Evolutionary conservation across 2,888 invertebrate species (phyloP).

Genomic region (Stegophylla sp.): DNA sequence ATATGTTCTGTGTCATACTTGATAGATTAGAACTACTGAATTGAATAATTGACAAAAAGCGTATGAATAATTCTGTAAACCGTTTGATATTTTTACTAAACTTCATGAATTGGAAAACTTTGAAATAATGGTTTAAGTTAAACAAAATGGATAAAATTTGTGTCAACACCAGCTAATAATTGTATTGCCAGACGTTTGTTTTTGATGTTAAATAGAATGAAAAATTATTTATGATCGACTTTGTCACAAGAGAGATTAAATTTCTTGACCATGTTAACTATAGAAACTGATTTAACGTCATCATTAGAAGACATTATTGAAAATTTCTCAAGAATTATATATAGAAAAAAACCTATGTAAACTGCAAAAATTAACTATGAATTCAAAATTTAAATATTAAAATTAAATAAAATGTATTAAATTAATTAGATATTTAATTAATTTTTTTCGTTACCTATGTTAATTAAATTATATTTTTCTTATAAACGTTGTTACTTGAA

Average conservation of each 20-base stretch:
- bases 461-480: background rate
- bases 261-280: background rate
- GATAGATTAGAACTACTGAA: slow-evolving; percentile 19
- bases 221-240: slow-evolving; percentile 4
- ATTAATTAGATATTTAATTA: background rate
- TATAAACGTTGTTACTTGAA: background rate
- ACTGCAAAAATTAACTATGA: too few relatives aligned
- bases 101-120: background rate
- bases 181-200: background rate
- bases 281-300: background rate
- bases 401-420: background rate
- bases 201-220: too few relatives aligned
- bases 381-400: background rate
- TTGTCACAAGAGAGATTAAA: slow-evolving; percentile 8
- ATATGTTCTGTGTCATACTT: slow-evolving; percentile 27
- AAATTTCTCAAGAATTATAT: background rate
- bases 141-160: slow-evolving; percentile 8
- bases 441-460: background rate
- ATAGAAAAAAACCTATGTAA: background rate
- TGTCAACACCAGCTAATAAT: slow-evolving; percentile 13
- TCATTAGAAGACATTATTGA: background rate
- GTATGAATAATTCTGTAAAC: slow-evolving; percentile 17
- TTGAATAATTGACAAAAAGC: slow-evolving; percentile 21
- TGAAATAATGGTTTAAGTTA: background rate
- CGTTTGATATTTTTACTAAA: background rate